Percentiles rank a stretch among this genome's conserved stretches.
Conservation (phyloP, 2,113 vertebrate genomes). For the Vulpes vulpes region DNA sequence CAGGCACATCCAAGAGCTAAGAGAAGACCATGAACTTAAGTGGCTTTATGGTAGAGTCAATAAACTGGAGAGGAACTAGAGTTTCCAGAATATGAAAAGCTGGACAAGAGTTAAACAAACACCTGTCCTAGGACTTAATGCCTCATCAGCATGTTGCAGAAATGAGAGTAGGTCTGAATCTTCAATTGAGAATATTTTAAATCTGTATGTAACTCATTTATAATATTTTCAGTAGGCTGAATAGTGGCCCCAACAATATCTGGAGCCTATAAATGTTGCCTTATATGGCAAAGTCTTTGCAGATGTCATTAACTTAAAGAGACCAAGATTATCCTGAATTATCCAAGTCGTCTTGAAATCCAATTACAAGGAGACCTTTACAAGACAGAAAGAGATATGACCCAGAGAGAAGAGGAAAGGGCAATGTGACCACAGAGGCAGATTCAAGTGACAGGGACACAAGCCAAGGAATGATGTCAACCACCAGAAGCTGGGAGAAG, state of each 20-base stretch:
- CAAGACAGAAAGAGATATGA: neutral
- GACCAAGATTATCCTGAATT: neutral
- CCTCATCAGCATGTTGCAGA: neutral
- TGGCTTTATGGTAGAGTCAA: neutral
- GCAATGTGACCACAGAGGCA: neutral
- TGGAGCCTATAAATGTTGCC: neutral
- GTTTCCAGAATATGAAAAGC: conserved; percentile 1
- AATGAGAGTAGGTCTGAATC: neutral
- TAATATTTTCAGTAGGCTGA: neutral
- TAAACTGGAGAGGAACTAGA: neutral
- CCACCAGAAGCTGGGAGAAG: neutral
- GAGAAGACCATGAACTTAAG: neutral
- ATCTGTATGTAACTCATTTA: neutral
- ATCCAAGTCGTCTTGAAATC: neutral
- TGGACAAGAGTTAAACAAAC: neutral
- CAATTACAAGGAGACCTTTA: neutral
- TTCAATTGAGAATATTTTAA: neutral
- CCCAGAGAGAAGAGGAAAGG: neutral
- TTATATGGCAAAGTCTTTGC: neutral
- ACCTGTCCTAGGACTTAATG: neutral
- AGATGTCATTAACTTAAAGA: neutral
- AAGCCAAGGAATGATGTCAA: neutral
- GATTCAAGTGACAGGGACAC: neutral
- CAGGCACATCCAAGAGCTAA: neutral
- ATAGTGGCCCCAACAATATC: neutral